Conservation (phyloP, 2,113 vertebrate genomes). For the Recurvirostra avosetta region DNA sequence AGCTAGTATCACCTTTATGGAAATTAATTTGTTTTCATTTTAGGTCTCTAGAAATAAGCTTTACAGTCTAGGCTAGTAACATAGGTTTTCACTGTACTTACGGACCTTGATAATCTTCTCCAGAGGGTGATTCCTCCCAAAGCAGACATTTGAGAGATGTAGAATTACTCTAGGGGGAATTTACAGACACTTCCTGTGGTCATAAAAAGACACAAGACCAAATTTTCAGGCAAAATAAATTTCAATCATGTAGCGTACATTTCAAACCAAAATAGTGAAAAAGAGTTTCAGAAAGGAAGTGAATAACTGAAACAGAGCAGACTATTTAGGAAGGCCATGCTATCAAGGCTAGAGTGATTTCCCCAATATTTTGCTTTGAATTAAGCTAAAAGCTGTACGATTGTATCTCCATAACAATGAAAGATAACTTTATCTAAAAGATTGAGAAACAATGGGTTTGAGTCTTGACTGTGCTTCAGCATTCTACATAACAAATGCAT, state of each 20-base stretch:
- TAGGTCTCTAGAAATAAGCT: background rate
- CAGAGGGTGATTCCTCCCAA: background rate
- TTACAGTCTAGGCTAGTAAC: background rate
- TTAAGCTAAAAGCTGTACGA: background rate
- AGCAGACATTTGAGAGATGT: background rate
- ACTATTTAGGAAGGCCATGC: background rate
- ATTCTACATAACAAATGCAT: background rate
- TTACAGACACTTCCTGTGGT: background rate
- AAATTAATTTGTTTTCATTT: background rate
- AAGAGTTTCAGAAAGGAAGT: background rate
- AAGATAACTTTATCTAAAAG: conserved; percentile 8
- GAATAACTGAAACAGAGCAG: background rate
- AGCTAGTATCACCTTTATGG: background rate
- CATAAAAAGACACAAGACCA: background rate
- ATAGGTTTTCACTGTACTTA: background rate
- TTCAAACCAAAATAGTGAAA: background rate
- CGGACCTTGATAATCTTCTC: background rate
- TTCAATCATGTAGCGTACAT: background rate
- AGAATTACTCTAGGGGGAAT: background rate
- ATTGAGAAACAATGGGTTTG: background rate
- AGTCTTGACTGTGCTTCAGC: background rate
- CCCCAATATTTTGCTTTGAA: background rate
- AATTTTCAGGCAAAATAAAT: background rate
- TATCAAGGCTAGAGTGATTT: background rate
- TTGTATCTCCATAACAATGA: background rate